Evolutionary conservation across 2,797 vertebrate species (phyloP), one percentile per base, ranked within the genome.

Genomic region (Sternotherus odoratus): DNA sequence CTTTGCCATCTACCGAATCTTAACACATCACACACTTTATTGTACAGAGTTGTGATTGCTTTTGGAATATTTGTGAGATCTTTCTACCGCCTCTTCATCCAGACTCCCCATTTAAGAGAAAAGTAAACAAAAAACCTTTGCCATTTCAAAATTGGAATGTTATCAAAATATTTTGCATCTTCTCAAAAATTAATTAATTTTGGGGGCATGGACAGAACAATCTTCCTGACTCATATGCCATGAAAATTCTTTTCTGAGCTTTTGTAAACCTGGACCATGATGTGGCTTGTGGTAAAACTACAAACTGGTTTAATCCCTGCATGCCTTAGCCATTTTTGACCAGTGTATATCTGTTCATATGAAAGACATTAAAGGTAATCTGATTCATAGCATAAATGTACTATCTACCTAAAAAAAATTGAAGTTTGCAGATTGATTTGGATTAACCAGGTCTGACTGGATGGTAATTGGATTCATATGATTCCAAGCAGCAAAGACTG

Each of bases 201-300:
- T 3, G 5, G 24, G 13, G 39, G 23, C 23, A 26, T 79, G 43
- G 82, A 90, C 79, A 94, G 80, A 8, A 79, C 82, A 66, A 78
- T 82, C 33, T 80, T 92, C 85, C 56, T 54, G 28, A 85, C 91
- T 91, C 26, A 56, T 60, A 3, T 86, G 91, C 90, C 86, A 36
- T 39, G 69, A 77, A 91, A 43, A 60, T 77, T 43, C 24, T 74
- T 46, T 74, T 13, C 69, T 74, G 69, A 74, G 69, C 39, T 74
- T 72, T 46, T 43, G 87, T 79, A 85, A 93, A 91, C 3, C 7
- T 51, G 60, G 88, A 69, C 60, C 23, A 21, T 82, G 63, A 50
- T 53, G 82, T 26, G 77, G 15, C 48, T 83, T n/a, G 15, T 33
- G 87, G 17, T 74, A 85, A 88, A 83, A 82, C 26, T 60, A 83